Conservation (phyloP, 2,888 invertebrate genomes). For the Nezara viridula region DNA sequence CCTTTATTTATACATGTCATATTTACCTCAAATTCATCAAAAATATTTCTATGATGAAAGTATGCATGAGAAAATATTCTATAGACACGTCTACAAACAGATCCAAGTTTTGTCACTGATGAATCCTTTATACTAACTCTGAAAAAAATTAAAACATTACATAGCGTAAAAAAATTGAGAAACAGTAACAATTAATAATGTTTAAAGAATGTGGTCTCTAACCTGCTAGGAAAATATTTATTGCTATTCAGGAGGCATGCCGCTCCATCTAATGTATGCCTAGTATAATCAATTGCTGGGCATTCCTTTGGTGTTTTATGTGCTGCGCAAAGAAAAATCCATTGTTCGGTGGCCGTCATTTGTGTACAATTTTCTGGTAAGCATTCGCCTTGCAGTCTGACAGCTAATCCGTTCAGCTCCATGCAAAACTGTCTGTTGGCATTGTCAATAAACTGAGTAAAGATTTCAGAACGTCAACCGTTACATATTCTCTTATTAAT, state of each 20-base stretch:
- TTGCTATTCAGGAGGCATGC: constrained; percentile 98
- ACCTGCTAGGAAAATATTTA: constrained; percentile 99
- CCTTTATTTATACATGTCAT: neutral
- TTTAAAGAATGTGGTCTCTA: constrained; percentile 66
- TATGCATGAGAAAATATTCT: constrained; percentile 99
- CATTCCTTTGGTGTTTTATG: constrained; percentile 99
- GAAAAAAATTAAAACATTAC: constrained; percentile 68
- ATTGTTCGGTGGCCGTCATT: constrained; percentile 99
- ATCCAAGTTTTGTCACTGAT: constrained; percentile 97
- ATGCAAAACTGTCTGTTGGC: constrained; percentile 93
- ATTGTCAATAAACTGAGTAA: constrained; percentile 65
- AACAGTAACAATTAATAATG: too few species aligned
- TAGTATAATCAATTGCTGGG: constrained; percentile 98
- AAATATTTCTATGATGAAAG: constrained; percentile 96
- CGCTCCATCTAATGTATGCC: constrained; percentile 98
- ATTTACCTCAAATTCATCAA: constrained; percentile 93
- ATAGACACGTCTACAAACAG: constrained; percentile 98
- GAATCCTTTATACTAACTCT: constrained; percentile 99
- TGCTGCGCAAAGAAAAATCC: constrained; percentile 99
- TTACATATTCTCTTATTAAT: neutral
- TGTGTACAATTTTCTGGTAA: constrained; percentile 97
- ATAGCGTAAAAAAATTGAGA: too few species aligned
- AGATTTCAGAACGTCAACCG: neutral
- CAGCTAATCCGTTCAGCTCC: constrained; percentile 99
- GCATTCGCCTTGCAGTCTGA: constrained; percentile 95